These are phyloP conservation scores for Semicossyphus pulcher DNA, from an alignment of 2,113 vertebrate species.

Conservation along the genomic window DNA sequence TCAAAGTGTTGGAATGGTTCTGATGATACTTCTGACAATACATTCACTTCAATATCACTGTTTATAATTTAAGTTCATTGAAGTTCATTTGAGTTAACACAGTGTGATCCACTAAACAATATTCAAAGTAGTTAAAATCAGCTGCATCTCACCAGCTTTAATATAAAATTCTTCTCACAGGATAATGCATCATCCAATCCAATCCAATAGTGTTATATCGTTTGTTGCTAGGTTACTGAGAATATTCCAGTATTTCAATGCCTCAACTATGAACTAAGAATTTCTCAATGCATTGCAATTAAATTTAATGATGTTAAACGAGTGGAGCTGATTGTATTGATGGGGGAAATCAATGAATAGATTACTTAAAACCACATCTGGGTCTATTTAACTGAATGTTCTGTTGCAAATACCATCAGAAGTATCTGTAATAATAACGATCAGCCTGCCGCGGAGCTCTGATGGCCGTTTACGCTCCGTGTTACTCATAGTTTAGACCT, in stretches of 20 bases:
- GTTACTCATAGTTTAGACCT: conserved; percentile 44
- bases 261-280: no score
- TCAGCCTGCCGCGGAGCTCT: conserved; percentile 6
- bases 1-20: no score
- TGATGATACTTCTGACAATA: no score
- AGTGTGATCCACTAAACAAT: no score
- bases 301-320: background rate
- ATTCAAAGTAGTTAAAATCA: background rate
- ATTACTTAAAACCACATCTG: background rate
- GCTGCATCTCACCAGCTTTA: no score
- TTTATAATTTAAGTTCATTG: no score
- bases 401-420: background rate
- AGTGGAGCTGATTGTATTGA: background rate
- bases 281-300: background rate
- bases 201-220: no score
- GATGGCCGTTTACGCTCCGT: conserved; percentile 4
- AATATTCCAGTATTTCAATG: background rate
- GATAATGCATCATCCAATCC: no score
- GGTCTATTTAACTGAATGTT: background rate
- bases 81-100: no score
- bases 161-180: no score
- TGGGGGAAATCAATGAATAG: background rate
- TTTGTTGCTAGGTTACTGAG: background rate
- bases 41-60: no score
- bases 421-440: background rate